A percentile compares a stretch with the other conserved stretches of the same genome.
Evolutionary conservation across 2,797 vertebrate genomes (phyloP).

Genomic region (Tragopan temminckii): DNA sequence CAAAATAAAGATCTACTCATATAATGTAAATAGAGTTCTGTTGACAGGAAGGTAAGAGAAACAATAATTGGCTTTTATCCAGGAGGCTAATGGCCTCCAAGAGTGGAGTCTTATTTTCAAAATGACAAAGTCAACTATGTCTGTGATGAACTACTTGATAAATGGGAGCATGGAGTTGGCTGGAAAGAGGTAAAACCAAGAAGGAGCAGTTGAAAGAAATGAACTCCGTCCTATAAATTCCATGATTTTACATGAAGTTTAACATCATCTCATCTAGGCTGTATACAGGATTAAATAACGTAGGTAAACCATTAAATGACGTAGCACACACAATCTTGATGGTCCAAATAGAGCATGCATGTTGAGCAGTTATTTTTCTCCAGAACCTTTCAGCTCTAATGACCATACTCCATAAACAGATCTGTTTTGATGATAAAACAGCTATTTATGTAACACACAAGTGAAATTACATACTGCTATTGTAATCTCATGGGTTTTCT

Average conservation of each 20-base stretch:
- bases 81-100: background rate
- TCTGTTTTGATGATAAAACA: background rate
- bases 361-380: background rate
- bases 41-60: background rate
- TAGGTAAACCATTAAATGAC: background rate
- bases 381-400: background rate
- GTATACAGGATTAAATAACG: background rate
- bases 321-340: background rate
- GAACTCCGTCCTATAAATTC: background rate
- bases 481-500: slow-evolving; percentile 7
- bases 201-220: background rate
- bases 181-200: background rate
- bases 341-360: background rate
- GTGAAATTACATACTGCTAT: background rate
- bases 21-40: background rate
- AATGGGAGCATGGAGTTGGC: background rate
- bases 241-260: background rate
- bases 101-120: background rate
- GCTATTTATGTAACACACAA: background rate
- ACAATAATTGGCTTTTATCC: background rate
- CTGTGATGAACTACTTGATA: background rate
- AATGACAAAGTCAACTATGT: background rate
- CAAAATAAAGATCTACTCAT: background rate
- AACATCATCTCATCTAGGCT: background rate
- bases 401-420: background rate